Percentiles rank a stretch among this genome's conserved stretches.
Conservation (phyloP, 2,888 invertebrate species). For the Notocelia uddmanniana region DNA sequence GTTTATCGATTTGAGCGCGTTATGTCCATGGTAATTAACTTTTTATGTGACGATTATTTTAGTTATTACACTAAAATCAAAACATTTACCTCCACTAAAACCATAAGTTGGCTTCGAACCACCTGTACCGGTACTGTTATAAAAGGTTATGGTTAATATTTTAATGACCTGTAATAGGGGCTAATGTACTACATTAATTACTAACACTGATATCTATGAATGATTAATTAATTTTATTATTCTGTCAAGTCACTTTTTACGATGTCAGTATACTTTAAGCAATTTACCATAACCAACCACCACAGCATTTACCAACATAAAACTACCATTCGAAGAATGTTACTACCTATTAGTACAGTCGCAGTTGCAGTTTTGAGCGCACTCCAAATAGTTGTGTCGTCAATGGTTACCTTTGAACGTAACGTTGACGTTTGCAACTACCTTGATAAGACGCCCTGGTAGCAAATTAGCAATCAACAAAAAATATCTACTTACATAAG, state of each 20-base stretch:
- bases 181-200: background rate
- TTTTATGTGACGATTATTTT: no score
- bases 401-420: constrained; percentile 26
- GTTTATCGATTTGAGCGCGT: background rate
- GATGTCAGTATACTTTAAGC: no score
- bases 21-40: background rate
- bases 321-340: background rate
- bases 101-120: background rate
- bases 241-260: background rate
- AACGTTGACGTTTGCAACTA: constrained; percentile 16
- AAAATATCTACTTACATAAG: background rate
- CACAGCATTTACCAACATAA: no score
- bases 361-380: background rate
- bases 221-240: no score
- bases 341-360: background rate
- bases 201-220: no score
- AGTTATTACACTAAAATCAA: no score
- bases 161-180: background rate
- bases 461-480: constrained; percentile 2
- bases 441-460: constrained; percentile 13
- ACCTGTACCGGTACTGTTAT: background rate
- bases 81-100: background rate
- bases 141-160: background rate
- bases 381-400: constrained; percentile 21
- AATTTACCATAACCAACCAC: no score